Evolutionary conservation across 2,113 vertebrate species (phyloP).

Genomic region (Pelecanoides urinatrix): DNA sequence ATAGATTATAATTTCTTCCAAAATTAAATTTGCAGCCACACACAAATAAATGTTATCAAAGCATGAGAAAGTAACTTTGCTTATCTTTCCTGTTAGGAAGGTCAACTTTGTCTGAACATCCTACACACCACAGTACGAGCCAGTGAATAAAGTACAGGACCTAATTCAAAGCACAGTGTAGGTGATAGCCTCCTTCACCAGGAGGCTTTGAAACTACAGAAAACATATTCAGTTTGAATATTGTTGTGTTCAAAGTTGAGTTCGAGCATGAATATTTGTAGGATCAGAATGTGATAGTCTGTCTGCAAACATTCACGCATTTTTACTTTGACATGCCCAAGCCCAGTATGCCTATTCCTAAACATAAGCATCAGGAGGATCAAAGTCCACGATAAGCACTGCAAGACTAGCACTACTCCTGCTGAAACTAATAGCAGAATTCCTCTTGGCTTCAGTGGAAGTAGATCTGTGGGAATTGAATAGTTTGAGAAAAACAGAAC

Average conservation of each 20-base stretch:
- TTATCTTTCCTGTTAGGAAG: background rate
- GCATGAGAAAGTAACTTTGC: background rate
- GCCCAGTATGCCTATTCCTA: background rate
- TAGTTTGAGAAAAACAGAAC: background rate
- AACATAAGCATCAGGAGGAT: background rate
- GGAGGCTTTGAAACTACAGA: background rate
- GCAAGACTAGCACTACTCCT: background rate
- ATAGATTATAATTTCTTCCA: background rate
- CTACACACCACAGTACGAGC: background rate
- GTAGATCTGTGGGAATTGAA: background rate
- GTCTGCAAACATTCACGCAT: background rate
- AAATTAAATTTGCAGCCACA: background rate
- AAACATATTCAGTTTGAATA: background rate
- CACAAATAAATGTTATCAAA: background rate
- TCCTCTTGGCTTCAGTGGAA: background rate
- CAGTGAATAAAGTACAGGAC: background rate
- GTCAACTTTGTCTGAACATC: background rate
- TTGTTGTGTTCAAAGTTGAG: background rate
- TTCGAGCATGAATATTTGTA: background rate
- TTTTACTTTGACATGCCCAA: too few relatives aligned
- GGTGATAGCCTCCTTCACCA: background rate
- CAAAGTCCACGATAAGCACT: background rate
- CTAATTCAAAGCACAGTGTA: background rate
- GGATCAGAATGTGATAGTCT: background rate
- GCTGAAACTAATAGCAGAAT: background rate